Evolutionary conservation across 1,140 invertebrate genomes (phyloP), one percentile per base, ranked within the genome.

Genomic region (Rhizoglyphus robini): DNA sequence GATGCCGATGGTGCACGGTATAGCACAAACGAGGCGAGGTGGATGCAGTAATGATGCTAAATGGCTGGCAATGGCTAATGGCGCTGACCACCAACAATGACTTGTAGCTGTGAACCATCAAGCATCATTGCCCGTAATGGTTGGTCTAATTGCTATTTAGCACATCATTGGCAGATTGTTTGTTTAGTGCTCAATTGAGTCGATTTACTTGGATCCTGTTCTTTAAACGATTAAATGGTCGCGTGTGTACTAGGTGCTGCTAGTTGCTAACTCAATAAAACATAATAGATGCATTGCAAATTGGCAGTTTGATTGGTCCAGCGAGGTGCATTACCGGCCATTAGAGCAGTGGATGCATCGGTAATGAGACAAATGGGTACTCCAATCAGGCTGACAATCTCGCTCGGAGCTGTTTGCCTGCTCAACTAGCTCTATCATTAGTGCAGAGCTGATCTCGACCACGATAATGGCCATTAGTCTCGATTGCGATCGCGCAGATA

Each of bases 71-170:
- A n/a, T n/a, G n/a, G n/a, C n/a, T n/a, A n/a, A n/a, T n/a, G n/a
- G n/a, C n/a, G n/a, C n/a, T n/a, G n/a, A n/a, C n/a, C n/a, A n/a
- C n/a, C n/a, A n/a, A n/a, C n/a, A n/a, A n/a, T n/a, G n/a, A n/a
- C n/a, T n/a, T n/a, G n/a, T n/a, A n/a, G n/a, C n/a, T n/a, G n/a
- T n/a, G n/a, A n/a, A n/a, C n/a, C n/a, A n/a, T n/a, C n/a, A n/a
- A n/a, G n/a, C 20, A 25, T 8, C 20, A 54, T 54, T 32, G 31
- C 8, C 51, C 23, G 8, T 54, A 54, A 54, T 54, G 8, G 51
- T 27, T 32, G 15, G 8, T 23, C 51, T 54, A 54, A 54, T 54
- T 54, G 51, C 51, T 54, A 54, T 54, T 54, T 54, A 54, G 51
- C 51, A 54, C 51, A 54, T 54, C 51, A 54, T 54, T 23, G 20